Conservation (phyloP, 1,140 invertebrate genomes). For the Megalonaias nervosa region DNA sequence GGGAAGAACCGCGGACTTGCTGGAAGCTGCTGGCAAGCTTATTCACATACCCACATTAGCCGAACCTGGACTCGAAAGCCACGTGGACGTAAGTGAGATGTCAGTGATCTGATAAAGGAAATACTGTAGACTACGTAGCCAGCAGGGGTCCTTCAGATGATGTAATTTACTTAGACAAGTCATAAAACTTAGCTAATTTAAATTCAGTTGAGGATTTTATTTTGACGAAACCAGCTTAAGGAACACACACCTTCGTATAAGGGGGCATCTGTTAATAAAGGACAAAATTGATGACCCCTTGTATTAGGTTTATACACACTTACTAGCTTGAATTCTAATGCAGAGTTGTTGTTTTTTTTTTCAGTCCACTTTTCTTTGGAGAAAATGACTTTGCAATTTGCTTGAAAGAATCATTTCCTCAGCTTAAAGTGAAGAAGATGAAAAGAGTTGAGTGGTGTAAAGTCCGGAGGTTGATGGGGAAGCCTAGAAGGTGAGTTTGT, state of each 20-base stretch:
- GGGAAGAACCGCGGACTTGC: too few relatives aligned
- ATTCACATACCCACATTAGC: too few relatives aligned
- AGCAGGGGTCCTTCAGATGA: too few relatives aligned
- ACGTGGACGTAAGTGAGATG: too few relatives aligned
- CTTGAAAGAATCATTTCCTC: slow-evolving; percentile 94
- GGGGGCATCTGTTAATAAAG: background rate
- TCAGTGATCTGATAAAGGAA: too few relatives aligned
- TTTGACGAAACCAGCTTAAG: background rate
- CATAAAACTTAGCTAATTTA: too few relatives aligned
- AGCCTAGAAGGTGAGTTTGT: slow-evolving; percentile 87
- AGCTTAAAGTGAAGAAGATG: slow-evolving; percentile 88
- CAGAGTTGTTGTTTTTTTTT: slow-evolving; percentile 34
- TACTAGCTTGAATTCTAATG: background rate
- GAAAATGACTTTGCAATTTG: slow-evolving; percentile 98
- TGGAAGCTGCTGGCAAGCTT: too few relatives aligned
- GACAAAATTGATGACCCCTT: background rate
- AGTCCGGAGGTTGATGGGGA: slow-evolving; percentile 96
- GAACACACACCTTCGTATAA: background rate
- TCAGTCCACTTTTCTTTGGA: slow-evolving; percentile 90
- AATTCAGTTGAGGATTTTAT: background rate
- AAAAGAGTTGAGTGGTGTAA: slow-evolving; percentile 96
- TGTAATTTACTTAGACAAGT: too few relatives aligned
- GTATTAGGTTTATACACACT: background rate
- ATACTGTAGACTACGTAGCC: too few relatives aligned
- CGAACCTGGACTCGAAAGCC: too few relatives aligned